A percentile compares a stretch with the other conserved stretches of the same genome.
Evolutionary conservation across 1,140 invertebrate genomes (phyloP).

Genomic region (Gyrodactylus salaris): DNA sequence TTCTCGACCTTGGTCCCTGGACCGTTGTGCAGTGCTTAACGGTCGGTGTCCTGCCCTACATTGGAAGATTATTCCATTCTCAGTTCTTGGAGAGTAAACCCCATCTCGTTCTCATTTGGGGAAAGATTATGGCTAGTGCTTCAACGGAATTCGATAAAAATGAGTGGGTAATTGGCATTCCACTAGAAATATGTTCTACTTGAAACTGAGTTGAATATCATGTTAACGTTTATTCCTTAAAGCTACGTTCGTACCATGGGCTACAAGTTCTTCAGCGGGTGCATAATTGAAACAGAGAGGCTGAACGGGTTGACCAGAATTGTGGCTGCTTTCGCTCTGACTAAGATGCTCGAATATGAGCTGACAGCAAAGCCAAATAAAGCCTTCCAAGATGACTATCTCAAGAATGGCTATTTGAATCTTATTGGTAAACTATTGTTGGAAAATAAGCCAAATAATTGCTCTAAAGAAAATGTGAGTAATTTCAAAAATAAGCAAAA

Average conservation of each 20-base stretch:
- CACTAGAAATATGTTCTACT: background rate
- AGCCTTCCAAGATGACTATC: background rate
- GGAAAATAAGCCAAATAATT: background rate
- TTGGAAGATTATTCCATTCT: slow-evolving; percentile 67
- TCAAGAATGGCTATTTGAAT: background rate
- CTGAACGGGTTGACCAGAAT: background rate
- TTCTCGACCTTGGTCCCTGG: slow-evolving; percentile 76
- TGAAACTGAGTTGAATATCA: background rate
- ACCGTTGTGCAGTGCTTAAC: slow-evolving; percentile 52
- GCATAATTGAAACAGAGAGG: background rate
- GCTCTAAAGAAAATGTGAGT: background rate
- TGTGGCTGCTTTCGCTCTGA: background rate
- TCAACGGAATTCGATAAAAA: background rate
- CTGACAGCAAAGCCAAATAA: background rate
- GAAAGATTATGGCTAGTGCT: slow-evolving; percentile 50
- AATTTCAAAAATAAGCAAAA: no score
- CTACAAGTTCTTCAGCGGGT: background rate
- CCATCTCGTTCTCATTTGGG: slow-evolving; percentile 85
- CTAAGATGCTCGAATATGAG: background rate
- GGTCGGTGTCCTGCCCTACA: slow-evolving; percentile 93
- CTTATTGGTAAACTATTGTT: background rate
- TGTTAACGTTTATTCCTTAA: background rate
- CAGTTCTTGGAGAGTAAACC: slow-evolving; percentile 57
- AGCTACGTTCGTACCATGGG: background rate
- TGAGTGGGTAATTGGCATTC: background rate